Evolutionary conservation across 1,140 invertebrate species (phyloP).

Genomic region (Lepidostoma basale): DNA sequence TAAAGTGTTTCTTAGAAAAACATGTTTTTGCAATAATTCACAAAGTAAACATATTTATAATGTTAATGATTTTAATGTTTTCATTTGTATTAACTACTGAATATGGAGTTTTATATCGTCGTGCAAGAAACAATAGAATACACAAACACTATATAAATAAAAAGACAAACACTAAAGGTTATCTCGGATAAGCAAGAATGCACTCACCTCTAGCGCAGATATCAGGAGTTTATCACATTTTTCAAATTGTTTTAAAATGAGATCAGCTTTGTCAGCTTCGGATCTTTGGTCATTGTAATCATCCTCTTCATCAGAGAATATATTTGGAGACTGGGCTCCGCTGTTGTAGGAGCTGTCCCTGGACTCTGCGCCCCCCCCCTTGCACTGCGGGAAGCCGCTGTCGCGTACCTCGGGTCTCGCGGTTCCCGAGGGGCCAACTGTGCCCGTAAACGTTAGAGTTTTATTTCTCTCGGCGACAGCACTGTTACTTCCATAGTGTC

Average conservation of each 20-base stretch:
- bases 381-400: background rate
- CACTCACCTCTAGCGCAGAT: slow-evolving; percentile 54
- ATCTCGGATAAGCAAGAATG: no score
- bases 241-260: slow-evolving; percentile 54
- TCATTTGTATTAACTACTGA: no score
- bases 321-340: slow-evolving; percentile 61
- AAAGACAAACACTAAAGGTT: background rate
- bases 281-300: slow-evolving; percentile 45
- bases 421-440: slow-evolving; percentile 1
- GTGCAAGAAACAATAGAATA: no score
- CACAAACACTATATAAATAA: background rate
- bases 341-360: slow-evolving; percentile 57
- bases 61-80: no score
- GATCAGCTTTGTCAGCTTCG: slow-evolving; percentile 51
- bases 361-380: slow-evolving; percentile 18
- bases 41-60: no score
- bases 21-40: no score
- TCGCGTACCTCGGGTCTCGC: background rate
- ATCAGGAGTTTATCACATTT: slow-evolving; percentile 54
- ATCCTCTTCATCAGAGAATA: slow-evolving; percentile 63
- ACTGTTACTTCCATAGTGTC: background rate
- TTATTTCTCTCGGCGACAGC: background rate
- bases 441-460: slow-evolving; percentile 19
- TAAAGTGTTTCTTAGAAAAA: no score
- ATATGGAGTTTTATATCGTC: no score